phyloP scores from a whole-genome alignment of 2,797 vertebrate species.

The Cephalopachus bancanus region DNA sequence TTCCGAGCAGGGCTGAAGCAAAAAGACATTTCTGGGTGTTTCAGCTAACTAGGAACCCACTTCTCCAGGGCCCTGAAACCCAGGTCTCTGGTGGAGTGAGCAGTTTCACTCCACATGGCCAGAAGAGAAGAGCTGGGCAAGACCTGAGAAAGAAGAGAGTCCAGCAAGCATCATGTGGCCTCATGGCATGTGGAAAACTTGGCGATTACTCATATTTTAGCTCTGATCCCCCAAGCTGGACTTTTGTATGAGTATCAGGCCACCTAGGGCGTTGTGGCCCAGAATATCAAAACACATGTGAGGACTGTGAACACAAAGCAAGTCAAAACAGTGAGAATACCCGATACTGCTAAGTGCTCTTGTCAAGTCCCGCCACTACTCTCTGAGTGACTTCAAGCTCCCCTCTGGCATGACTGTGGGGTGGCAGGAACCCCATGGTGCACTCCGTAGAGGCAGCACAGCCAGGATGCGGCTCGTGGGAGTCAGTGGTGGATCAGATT shows the following conservation, averaged over 20 bases:
- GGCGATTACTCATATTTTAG: fast-evolving
- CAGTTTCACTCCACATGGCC: fast-evolving
- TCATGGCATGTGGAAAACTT: background rate
- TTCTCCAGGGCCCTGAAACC: background rate
- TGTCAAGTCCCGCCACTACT: fast-evolving
- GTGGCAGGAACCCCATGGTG: fast-evolving
- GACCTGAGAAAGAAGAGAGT: fast-evolving
- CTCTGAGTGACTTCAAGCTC: background rate
- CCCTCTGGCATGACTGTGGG: fast-evolving
- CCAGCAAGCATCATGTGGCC: fast-evolving
- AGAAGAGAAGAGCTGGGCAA: background rate
- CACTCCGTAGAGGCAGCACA: fast-evolving
- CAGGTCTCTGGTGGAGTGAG: fast-evolving
- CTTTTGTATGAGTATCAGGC: fast-evolving
- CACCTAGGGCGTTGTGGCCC: fast-evolving
- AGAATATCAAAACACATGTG: background rate
- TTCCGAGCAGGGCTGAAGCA: background rate
- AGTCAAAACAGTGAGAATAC: background rate
- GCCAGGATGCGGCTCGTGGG: fast-evolving
- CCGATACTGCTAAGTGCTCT: fast-evolving
- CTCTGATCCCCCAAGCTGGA: fast-evolving
- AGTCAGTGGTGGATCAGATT: fast-evolving
- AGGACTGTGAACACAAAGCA: fast-evolving
- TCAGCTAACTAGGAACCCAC: background rate
- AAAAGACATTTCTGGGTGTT: background rate